Percentiles rank a stretch among this genome's conserved stretches.
These are phyloP conservation scores for Euplagia quadripunctaria DNA, from an alignment of 2,888 invertebrate species.

Conservation along the genomic window DNA sequence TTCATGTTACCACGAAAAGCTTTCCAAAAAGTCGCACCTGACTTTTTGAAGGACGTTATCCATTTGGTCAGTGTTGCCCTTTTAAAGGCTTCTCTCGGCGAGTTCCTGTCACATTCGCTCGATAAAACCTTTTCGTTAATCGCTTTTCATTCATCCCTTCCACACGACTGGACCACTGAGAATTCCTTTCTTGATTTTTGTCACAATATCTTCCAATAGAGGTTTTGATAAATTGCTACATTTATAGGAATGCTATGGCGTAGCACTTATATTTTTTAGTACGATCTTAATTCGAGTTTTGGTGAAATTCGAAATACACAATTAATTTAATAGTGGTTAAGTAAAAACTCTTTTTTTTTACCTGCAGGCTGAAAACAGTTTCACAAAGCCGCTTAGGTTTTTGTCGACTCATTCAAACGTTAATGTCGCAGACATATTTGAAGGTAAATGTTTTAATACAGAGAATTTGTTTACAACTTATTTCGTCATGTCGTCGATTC, in stretches of 20 bases:
- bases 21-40: background rate
- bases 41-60: constrained; percentile 19
- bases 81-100: constrained; percentile 14
- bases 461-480: too few relatives aligned
- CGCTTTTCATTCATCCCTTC: constrained; percentile 28
- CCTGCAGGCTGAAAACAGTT: background rate
- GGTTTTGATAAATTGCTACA: constrained; percentile 6
- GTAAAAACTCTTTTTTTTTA: background rate
- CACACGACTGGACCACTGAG: constrained; percentile 17
- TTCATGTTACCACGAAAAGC: background rate
- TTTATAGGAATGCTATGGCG: background rate
- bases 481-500: too few relatives aligned
- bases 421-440: too few relatives aligned
- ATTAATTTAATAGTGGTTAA: background rate
- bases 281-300: background rate
- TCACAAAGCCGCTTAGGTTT: too few relatives aligned
- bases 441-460: too few relatives aligned
- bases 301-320: too few relatives aligned
- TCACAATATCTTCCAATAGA: constrained; percentile 11
- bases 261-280: too few relatives aligned
- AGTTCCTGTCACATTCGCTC: constrained; percentile 28
- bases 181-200: constrained; percentile 17
- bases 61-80: constrained; percentile 21
- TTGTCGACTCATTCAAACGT: too few relatives aligned
- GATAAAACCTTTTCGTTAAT: constrained; percentile 31